A percentile compares a stretch with the other conserved stretches of the same genome.
These are phyloP conservation scores for Sebastes taczanowskii DNA, from an alignment of 2,797 vertebrate species.

Conservation along the genomic window DNA sequence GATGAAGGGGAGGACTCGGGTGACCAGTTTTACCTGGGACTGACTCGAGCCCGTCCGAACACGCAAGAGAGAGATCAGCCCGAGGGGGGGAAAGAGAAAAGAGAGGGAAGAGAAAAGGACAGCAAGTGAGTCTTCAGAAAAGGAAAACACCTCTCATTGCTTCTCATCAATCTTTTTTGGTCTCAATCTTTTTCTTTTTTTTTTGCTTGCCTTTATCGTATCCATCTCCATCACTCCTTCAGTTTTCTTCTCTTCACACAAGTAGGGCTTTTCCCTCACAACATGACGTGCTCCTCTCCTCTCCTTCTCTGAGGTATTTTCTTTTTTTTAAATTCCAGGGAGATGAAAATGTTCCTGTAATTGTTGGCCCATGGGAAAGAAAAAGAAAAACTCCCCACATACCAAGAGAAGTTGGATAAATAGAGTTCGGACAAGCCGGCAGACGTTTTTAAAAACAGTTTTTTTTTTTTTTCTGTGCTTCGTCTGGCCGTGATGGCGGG, in stretches of 20 bases:
- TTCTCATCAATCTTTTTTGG: constrained; percentile 34
- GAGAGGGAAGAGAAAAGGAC: constrained; percentile 37
- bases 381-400: constrained; percentile 73
- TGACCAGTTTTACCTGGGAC: constrained; percentile 80
- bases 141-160: constrained; percentile 35
- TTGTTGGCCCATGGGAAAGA: constrained; percentile 64
- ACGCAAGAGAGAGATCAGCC: constrained; percentile 59
- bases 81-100: constrained; percentile 39
- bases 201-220: constrained; percentile 21
- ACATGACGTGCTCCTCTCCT: background rate
- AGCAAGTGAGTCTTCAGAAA: constrained; percentile 36
- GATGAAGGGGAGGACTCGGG: constrained; percentile 70
- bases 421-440: constrained; percentile 57
- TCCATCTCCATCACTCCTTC: constrained; percentile 58
- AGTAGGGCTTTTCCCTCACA: background rate
- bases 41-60: constrained; percentile 74
- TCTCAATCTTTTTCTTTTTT: background rate
- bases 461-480: constrained; percentile 34
- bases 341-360: constrained; percentile 76
- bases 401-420: constrained; percentile 67
- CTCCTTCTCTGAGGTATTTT: constrained; percentile 11
- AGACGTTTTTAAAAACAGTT: constrained; percentile 44
- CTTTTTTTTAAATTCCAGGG: constrained; percentile 53
- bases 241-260: constrained; percentile 5
- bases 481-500: constrained; percentile 8